Evolutionary conservation across 2,113 vertebrate genomes (phyloP).

Genomic region (Hylia prasina): DNA sequence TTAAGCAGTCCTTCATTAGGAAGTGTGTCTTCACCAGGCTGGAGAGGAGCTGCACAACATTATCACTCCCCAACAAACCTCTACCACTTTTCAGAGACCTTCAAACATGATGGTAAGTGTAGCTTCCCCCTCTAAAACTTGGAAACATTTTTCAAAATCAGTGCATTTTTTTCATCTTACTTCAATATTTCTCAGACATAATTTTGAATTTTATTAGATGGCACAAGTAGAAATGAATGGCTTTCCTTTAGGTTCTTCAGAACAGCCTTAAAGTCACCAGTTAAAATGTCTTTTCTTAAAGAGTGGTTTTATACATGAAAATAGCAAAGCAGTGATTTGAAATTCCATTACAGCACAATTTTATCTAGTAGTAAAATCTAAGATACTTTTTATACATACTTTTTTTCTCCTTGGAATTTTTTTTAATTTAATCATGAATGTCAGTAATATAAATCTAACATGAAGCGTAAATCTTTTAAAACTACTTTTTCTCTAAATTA

Average conservation of each 20-base stretch:
- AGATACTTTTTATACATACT: neutral
- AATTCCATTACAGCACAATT: neutral
- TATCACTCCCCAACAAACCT: conserved; percentile 76
- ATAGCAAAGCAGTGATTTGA: neutral
- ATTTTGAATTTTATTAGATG: neutral
- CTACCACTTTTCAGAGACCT: conserved; percentile 82
- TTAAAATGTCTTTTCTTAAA: neutral
- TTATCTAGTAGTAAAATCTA: neutral
- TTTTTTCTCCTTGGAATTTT: neutral
- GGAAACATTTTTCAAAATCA: neutral
- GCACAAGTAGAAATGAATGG: neutral
- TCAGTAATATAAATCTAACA: neutral
- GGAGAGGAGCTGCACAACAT: conserved; percentile 77
- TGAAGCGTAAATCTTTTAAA: neutral
- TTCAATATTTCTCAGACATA: neutral
- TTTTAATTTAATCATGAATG: neutral
- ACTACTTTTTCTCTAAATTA: neutral
- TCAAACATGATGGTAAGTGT: conserved; percentile 84
- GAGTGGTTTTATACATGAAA: neutral
- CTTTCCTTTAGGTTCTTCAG: neutral
- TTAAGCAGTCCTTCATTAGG: conserved; percentile 66
- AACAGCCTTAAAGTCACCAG: neutral
- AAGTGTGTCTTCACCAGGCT: conserved; percentile 69
- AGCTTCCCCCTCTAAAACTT: neutral
- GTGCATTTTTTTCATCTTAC: neutral